Base-by-base conservation (phyloP, 2,113 vertebrate genomes). In the Cinclus mexicanus region DNA sequence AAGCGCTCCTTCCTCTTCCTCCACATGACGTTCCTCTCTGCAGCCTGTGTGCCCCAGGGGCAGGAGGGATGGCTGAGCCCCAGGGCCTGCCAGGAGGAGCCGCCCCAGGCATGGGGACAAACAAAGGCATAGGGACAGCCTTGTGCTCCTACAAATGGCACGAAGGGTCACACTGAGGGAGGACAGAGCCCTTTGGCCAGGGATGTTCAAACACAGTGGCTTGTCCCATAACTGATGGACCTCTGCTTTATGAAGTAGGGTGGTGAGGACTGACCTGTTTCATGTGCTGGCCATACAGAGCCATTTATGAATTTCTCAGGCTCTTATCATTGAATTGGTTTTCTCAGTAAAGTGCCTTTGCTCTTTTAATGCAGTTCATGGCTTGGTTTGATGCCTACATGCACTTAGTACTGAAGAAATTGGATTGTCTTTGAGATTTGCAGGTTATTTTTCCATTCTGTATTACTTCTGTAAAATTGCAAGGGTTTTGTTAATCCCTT, bases 1-100 rank as follows among this genome's bases (percentile, higher is more conserved):
- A 71, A 72, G 15, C 0, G 2, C 70, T 72, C 15, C 3, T n/a
- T 83, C 59, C 41, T 63, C 47, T 55, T 50, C 56, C 47, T 47
- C 41, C 17, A 0, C 0, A 0, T 64, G n/a, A 0, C 0, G 44
- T 6, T 83, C 50, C 28, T 75, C 39, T 57, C 29, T 26, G 59
- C 84, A 80, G 53, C 59, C 55, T 12, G 23, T 53, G 56, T 69
- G 37, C 63, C 72, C 33, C 17, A 3, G n/a, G 42, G 23, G 2
- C 68, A 33, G 41, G 28, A 46, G 41, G 46, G 25, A 4, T 15
- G 68, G 6, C 7, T 8, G 60, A 81, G 44, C 28, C 33, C 53
- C 37, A 4, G 44, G 24, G 5, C 7, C 46, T 69, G 68, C n/a
- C 63, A 39, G 53, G 16, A 63, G 60, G 47, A 77, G 47, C 56